Evolutionary conservation across 2,888 invertebrate genomes (phyloP).

Genomic region (Epicampocera succincta): DNA sequence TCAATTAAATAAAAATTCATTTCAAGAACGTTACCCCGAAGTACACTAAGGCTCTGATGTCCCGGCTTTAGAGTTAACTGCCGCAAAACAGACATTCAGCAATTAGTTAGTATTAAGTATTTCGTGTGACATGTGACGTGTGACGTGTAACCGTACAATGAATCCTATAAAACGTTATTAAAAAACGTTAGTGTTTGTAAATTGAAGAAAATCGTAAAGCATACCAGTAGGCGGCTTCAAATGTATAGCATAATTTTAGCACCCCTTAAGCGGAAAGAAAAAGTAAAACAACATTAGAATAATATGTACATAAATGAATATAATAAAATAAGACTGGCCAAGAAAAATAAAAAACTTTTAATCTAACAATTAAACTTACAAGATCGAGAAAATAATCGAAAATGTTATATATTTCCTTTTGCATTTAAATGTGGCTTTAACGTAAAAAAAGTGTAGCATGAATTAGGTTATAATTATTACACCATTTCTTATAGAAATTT

Average conservation of each 20-base stretch:
- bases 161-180: too few relatives aligned
- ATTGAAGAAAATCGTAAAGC: slow-evolving; percentile 10
- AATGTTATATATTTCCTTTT: neutral
- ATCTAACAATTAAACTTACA: slow-evolving; percentile 64
- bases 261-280: too few relatives aligned
- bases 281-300: neutral
- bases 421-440: slow-evolving; percentile 53
- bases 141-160: too few relatives aligned
- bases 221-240: slow-evolving; percentile 46
- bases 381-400: slow-evolving; percentile 55
- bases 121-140: too few relatives aligned
- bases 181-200: neutral
- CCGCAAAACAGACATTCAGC: too few relatives aligned
- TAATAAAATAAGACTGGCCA: slow-evolving; percentile 45
- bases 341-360: slow-evolving; percentile 7
- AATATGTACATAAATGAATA: slow-evolving; percentile 35
- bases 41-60: too few relatives aligned
- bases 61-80: too few relatives aligned
- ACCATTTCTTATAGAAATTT: slow-evolving; percentile 53
- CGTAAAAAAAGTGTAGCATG: slow-evolving; percentile 28
- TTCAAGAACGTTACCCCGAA: too few relatives aligned
- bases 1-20: too few relatives aligned
- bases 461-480: slow-evolving; percentile 30
- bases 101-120: too few relatives aligned
- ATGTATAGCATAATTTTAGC: slow-evolving; percentile 64